Evolutionary conservation across 2,113 vertebrate species (phyloP).

Genomic region (Falcunculus frontatus): DNA sequence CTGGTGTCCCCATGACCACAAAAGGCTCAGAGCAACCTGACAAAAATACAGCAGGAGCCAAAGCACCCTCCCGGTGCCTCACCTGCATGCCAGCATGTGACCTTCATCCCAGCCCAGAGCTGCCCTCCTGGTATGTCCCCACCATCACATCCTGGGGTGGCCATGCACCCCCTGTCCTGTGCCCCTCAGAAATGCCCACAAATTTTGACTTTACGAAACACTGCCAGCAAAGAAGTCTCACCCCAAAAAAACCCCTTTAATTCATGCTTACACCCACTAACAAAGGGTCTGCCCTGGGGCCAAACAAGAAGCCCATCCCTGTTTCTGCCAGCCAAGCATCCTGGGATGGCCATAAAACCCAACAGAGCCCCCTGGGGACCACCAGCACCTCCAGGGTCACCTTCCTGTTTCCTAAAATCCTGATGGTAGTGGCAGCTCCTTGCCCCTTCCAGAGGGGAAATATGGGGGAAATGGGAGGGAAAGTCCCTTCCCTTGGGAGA

Average conservation of each 20-base stretch:
- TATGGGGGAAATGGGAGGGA: neutral
- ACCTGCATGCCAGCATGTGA: fast-evolving
- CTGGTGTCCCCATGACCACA: neutral
- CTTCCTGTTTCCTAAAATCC: neutral
- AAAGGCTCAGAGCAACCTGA: neutral
- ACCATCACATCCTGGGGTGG: neutral
- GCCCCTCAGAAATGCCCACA: neutral
- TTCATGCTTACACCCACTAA: neutral
- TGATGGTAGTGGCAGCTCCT: neutral
- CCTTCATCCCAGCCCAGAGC: neutral
- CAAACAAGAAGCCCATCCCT: neutral
- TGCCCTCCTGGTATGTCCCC: neutral
- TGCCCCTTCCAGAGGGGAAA: neutral
- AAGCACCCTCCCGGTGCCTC: neutral
- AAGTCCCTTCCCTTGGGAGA: neutral
- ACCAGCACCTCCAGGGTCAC: neutral
- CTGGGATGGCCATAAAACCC: neutral
- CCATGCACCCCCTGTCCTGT: neutral
- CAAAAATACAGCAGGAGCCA: neutral
- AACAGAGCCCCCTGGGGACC: neutral
- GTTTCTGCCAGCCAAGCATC: neutral
- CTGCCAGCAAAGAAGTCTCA: neutral
- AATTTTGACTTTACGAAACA: neutral
- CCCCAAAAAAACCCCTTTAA: fast-evolving
- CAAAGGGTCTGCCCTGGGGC: neutral